Base-by-base conservation (phyloP, 2,797 vertebrate genomes). In the Anomalospiza imberbis region DNA sequence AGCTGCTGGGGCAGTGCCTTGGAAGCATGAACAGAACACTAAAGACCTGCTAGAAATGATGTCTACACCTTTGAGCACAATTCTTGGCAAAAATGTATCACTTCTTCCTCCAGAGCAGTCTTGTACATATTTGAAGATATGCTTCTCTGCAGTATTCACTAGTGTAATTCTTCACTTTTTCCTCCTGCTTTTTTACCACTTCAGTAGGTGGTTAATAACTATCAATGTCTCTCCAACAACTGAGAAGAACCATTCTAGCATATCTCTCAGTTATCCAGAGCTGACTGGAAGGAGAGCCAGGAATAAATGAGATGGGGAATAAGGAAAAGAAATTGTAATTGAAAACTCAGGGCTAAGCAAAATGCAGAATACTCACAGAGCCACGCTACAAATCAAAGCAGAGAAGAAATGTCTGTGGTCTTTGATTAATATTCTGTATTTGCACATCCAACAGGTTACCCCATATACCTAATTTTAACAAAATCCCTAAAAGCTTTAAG, bases 281-380 rank as follows among this genome's bases (percentile, higher is more conserved):
- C 65, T 60, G 55, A 54, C 73, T 65, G 54, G 34, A 93, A 91
- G 70, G 67, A 68, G 36, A 81, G 79, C 47, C 85, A 86, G 47
- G 48, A 91, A 79, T 65, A 79, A 90, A 85, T 31, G 51, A 88
- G 47, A 72, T 10, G 12, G 15, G 68, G 63, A 88, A 66, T 86
- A 91, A 72, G 55, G 60, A 93, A 66, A 89, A 77, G 62, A 96
- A 95, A 79, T 90, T 62, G 47, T 86, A 94, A 95, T 58, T 76
- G 80, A 86, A 95, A 96, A 85, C 38, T 55, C 60, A 26, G 83
- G 76, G 40, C n/a, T 71, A 90, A 90, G 60, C 9, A 73, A 91
- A 94, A 75, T 3, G 18, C 28, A 88, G 36, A 65, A 84, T 28
- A 67, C 31, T 88, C 22, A 15, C 5, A 72, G 31, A 88, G 70